A percentile compares a stretch with the other conserved stretches of the same genome.
These are phyloP conservation scores for Ligdia adustata DNA, from an alignment of 2,888 invertebrate species.

Conservation along the genomic window DNA sequence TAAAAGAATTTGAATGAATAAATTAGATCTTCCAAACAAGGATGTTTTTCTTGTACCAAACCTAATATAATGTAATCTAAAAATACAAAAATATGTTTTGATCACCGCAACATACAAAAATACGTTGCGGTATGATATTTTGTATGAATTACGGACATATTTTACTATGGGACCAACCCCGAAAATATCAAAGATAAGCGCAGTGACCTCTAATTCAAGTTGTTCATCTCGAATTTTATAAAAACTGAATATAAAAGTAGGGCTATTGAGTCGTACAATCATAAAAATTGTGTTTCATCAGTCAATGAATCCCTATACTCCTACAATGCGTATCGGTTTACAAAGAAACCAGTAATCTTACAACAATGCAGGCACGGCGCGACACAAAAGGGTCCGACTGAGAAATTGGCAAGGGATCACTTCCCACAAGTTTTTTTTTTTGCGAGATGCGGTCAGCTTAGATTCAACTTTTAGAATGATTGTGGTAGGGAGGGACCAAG, in stretches of 20 bases:
- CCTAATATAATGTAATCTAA: not conserved
- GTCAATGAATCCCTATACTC: constrained; percentile 17
- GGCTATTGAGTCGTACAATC: not conserved
- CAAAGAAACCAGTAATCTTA: constrained; percentile 64
- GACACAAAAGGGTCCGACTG: constrained; percentile 57
- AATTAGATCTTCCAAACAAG: constrained; percentile 41
- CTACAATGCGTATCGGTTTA: constrained; percentile 52
- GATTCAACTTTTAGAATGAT: constrained; percentile 5
- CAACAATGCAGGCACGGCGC: constrained; percentile 68
- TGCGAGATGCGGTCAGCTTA: constrained; percentile 20
- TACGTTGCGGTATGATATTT: not conserved
- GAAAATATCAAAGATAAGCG: no score
- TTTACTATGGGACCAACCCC: not conserved
- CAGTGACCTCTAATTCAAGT: no score
- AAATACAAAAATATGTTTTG: not conserved
- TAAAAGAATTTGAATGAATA: constrained; percentile 46
- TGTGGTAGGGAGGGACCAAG: no score
- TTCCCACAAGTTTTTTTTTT: constrained; percentile 55
- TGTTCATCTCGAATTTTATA: no score
- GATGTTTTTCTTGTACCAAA: constrained; percentile 32
- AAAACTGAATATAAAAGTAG: no score
- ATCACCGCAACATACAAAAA: not conserved
- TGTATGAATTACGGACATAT: no score
- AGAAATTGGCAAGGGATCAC: constrained; percentile 53
- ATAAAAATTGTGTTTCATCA: constrained; percentile 5